Evolutionary conservation across 2,888 invertebrate species (phyloP).

Genomic region (Apamea anceps): DNA sequence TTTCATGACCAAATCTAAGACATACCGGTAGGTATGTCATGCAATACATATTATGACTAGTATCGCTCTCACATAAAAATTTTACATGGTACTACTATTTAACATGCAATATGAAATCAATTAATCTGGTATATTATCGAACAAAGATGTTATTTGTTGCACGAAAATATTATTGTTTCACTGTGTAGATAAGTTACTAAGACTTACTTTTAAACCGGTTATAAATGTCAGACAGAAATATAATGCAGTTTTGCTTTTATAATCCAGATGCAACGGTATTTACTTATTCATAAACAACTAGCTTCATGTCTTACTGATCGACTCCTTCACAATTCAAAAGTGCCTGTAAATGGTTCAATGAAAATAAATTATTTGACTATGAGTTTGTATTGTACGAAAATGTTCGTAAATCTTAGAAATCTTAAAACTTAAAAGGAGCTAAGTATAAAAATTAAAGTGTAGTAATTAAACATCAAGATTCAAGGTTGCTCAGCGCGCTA

Average conservation of each 20-base stretch:
- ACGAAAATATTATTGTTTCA: not conserved
- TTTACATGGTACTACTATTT: not conserved
- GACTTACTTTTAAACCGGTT: constrained; percentile 10
- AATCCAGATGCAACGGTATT: not conserved
- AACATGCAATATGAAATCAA: not conserved
- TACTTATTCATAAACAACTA: not conserved
- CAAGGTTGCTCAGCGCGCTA: too few species aligned
- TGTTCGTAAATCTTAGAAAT: not conserved
- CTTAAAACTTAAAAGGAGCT: not conserved
- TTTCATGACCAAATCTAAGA: not conserved
- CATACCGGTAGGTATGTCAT: not conserved
- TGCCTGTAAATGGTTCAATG: too few species aligned
- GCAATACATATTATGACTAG: not conserved
- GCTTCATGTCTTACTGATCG: too few species aligned
- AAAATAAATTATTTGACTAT: not conserved
- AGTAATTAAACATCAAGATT: not conserved
- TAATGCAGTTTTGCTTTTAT: not conserved
- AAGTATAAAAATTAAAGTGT: not conserved
- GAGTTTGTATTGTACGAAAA: not conserved
- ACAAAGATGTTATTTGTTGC: not conserved
- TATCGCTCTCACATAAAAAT: not conserved
- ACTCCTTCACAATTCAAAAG: too few species aligned
- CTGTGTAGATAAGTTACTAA: not conserved
- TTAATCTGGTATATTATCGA: not conserved
- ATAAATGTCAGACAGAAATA: constrained; percentile 24